Conservation (phyloP, 1,140 invertebrate species). For the Drosophila miranda region DNA sequence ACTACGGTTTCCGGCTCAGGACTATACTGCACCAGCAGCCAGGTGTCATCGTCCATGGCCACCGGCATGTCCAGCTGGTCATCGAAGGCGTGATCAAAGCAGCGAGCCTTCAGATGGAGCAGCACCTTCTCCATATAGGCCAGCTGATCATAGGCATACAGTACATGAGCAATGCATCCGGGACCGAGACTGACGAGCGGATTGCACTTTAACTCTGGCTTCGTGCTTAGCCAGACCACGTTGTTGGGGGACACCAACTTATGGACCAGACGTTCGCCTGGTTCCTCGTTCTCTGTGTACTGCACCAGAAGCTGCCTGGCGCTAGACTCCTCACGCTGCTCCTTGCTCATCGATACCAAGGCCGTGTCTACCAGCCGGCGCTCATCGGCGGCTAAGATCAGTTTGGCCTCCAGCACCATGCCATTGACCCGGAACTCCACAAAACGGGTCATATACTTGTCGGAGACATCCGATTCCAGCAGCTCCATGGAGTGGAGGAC, state of each 20-base stretch:
- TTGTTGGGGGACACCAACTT: constrained; percentile 45
- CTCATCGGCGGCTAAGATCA: constrained; percentile 71
- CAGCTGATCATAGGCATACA: constrained; percentile 54
- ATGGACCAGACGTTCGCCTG: constrained; percentile 51
- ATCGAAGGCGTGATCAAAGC: constrained; percentile 61
- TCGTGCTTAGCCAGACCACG: constrained; percentile 60
- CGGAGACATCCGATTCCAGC: constrained; percentile 56
- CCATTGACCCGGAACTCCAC: constrained; percentile 62
- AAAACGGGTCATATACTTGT: constrained; percentile 68
- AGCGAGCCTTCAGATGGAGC: constrained; percentile 54
- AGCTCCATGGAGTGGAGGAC: constrained; percentile 73
- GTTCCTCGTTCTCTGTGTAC: constrained; percentile 41
- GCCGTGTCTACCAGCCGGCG: constrained; percentile 60
- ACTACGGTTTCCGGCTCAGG: constrained; percentile 58
- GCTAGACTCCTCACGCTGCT: constrained; percentile 26
- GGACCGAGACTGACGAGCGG: constrained; percentile 45
- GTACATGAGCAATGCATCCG: constrained; percentile 45
- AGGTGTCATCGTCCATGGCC: constrained; percentile 46
- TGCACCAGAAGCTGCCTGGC: constrained; percentile 52
- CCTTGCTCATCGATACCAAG: constrained; percentile 45
- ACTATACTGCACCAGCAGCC: constrained; percentile 72
- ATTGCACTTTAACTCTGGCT: constrained; percentile 28
- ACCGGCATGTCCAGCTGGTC: constrained; percentile 34
- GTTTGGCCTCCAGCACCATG: constrained; percentile 57
- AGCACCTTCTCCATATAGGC: constrained; percentile 67